phyloP scores from a whole-genome alignment of 1,140 invertebrate species.

The Anagrus nilaparvatae region DNA sequence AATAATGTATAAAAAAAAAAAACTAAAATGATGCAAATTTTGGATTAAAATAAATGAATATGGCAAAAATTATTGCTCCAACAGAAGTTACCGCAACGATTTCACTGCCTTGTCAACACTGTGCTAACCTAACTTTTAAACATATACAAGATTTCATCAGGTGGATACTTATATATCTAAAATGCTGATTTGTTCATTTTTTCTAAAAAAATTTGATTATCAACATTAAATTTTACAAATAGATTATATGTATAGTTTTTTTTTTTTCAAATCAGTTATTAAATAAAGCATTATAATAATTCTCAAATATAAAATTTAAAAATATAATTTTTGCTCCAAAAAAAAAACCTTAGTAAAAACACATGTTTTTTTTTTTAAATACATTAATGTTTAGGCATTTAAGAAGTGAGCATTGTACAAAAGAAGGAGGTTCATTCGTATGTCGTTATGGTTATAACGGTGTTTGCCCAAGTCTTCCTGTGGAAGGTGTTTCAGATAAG shows the following conservation, averaged over 20 bases:
- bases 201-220: neutral
- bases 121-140: conserved; percentile 39
- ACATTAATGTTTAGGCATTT: no score
- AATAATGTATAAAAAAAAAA: no score
- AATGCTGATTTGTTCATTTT: neutral
- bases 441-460: conserved; percentile 84
- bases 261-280: neutral
- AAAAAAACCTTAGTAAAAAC: no score
- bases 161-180: conserved; percentile 21
- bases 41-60: no score
- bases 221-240: conserved; percentile 1
- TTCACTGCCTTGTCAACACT: conserved; percentile 35
- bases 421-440: conserved; percentile 79
- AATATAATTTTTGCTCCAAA: conserved; percentile 9
- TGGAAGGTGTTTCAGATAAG: conserved; percentile 79
- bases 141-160: conserved; percentile 37
- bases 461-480: conserved; percentile 73
- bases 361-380: no score
- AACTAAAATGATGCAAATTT: no score
- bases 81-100: conserved; percentile 22
- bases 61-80: conserved; percentile 35
- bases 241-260: neutral
- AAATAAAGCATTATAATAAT: conserved; percentile 4
- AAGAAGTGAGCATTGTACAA: conserved; percentile 68
- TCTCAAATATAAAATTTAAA: conserved; percentile 3